Evolutionary conservation across 2,888 invertebrate genomes (phyloP).

Genomic region (Macrophya annulata): DNA sequence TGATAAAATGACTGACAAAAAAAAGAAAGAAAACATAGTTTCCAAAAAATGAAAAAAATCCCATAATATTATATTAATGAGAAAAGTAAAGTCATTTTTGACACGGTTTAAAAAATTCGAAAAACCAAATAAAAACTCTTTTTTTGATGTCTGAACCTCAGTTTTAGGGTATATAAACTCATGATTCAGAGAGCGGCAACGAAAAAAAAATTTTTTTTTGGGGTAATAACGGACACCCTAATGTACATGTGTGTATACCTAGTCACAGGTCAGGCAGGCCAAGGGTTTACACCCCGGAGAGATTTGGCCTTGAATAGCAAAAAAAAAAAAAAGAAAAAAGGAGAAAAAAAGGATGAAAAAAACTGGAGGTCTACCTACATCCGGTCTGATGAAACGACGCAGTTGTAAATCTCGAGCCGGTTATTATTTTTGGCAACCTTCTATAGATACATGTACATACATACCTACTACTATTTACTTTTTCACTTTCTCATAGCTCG

Average conservation of each 20-base stretch:
- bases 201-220: no score
- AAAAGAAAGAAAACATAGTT: no score
- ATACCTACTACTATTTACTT: neutral
- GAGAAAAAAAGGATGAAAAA: neutral
- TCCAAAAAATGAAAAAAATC: no score
- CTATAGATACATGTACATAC: neutral
- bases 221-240: no score
- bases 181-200: no score
- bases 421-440: neutral
- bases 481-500: neutral
- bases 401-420: conserved; percentile 1
- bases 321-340: neutral
- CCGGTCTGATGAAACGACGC: neutral
- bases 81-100: no score
- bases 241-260: neutral
- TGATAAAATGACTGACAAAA: no score
- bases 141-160: no score
- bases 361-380: neutral
- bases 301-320: neutral
- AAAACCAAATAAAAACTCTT: no score
- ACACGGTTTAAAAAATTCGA: no score
- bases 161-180: no score
- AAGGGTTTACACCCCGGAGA: neutral
- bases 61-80: no score
- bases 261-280: neutral